Conservation (phyloP, 2,113 vertebrate species). For the Psittacula cyanocephala region DNA sequence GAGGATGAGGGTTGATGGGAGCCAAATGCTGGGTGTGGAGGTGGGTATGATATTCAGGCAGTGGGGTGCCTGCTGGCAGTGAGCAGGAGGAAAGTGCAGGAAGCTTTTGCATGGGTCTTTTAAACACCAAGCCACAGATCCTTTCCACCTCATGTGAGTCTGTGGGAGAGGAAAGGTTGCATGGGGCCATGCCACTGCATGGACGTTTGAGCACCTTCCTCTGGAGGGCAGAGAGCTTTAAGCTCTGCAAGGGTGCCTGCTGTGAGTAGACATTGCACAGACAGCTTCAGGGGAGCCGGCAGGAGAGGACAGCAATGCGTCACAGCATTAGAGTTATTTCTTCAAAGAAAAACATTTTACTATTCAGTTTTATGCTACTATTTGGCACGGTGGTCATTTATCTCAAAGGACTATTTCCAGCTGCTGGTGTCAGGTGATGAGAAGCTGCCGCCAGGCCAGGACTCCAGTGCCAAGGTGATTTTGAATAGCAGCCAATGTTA, state of each 20-base stretch:
- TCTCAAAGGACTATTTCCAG: conserved; percentile 43
- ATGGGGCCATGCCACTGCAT: rapidly evolving
- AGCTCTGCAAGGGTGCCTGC: not conserved
- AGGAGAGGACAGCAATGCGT: not conserved
- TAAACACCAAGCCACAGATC: not conserved
- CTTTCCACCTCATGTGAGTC: not conserved
- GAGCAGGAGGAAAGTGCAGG: not conserved
- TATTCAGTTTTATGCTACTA: conserved; percentile 35
- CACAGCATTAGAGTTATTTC: conserved; percentile 37
- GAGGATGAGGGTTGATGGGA: rapidly evolving
- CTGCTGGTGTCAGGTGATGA: conserved; percentile 56
- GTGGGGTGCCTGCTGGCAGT: not conserved
- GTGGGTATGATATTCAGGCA: rapidly evolving
- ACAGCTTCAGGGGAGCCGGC: not conserved
- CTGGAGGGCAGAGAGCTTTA: not conserved
- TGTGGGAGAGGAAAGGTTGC: not conserved
- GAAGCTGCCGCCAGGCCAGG: conserved; percentile 43
- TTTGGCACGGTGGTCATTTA: conserved; percentile 28
- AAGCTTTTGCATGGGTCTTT: not conserved
- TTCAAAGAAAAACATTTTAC: conserved; percentile 26
- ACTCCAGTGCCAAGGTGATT: conserved; percentile 53
- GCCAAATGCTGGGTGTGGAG: rapidly evolving
- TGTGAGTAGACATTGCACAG: not conserved
- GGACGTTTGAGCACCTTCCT: not conserved
- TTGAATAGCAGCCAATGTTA: conserved; percentile 42